Percentiles rank a stretch among this genome's conserved stretches.
Conservation (phyloP, 1,140 invertebrate species). For the Lepidurus packardi region DNA sequence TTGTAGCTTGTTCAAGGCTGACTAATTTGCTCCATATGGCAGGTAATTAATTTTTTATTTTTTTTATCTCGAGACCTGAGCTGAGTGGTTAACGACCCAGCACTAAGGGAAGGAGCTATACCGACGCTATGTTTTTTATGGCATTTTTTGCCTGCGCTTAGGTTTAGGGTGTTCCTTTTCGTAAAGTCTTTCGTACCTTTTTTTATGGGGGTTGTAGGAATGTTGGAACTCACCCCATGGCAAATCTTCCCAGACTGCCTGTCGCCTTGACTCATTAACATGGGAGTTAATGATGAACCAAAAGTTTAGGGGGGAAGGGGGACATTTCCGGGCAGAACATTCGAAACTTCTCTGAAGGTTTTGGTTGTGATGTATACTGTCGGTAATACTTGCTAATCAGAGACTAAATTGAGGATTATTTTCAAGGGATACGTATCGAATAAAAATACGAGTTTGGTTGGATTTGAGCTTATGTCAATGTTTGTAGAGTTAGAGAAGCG, state of each 20-base stretch:
- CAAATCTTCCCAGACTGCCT: slow-evolving; percentile 12
- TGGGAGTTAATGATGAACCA: slow-evolving; percentile 21
- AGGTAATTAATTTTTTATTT: slow-evolving; percentile 4
- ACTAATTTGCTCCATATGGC: slow-evolving; percentile 15
- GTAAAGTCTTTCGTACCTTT: neutral
- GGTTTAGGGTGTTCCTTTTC: neutral
- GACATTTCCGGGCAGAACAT: neutral
- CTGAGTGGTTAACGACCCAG: slow-evolving; percentile 14
- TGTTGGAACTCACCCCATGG: slow-evolving; percentile 5
- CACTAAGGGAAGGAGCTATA: neutral
- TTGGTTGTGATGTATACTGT: no score
- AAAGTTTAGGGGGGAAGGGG: slow-evolving; percentile 1
- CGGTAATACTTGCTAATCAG: no score
- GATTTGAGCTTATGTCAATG: slow-evolving; percentile 9
- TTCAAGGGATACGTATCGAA: neutral
- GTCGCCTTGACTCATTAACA: slow-evolving; percentile 18
- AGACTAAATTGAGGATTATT: no score
- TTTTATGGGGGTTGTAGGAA: neutral
- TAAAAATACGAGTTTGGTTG: neutral
- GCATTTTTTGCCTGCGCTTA: neutral
- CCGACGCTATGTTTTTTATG: slow-evolving; percentile 3
- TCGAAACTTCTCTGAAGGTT: neutral
- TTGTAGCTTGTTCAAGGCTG: neutral
- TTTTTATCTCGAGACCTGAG: neutral
- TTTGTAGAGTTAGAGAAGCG: slow-evolving; percentile 15